Evolutionary conservation across 2,797 vertebrate genomes (phyloP).

Genomic region (Erithacus rubecula): DNA sequence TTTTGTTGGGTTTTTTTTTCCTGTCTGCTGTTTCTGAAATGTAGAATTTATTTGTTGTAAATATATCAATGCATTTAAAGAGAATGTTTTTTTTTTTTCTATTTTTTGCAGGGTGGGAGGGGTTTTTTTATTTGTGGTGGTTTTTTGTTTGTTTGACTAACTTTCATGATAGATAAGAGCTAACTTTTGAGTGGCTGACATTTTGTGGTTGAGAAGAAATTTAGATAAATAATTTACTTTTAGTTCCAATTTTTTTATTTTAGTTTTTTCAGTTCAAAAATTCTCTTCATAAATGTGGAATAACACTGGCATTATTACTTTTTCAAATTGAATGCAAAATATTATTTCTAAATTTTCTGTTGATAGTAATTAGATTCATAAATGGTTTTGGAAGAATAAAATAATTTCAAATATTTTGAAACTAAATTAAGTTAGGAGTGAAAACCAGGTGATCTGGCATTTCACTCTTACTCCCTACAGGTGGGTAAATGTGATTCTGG

Average conservation of each 20-base stretch:
- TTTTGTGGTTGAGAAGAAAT: neutral
- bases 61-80: neutral
- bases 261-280: neutral
- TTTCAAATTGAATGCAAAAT: neutral
- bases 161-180: neutral
- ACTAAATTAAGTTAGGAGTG: neutral
- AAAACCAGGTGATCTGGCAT: neutral
- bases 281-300: neutral
- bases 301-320: neutral
- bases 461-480: neutral
- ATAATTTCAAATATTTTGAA: neutral
- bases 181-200: neutral
- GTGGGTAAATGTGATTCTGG: neutral
- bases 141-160: neutral
- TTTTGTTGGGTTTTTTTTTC: no score
- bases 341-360: neutral
- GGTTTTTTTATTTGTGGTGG: fast-evolving
- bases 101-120: neutral
- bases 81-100: no score
- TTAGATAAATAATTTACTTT: neutral
- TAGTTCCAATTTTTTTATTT: neutral
- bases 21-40: neutral
- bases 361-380: neutral
- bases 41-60: neutral
- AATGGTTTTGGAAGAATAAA: neutral